phyloP scores from a whole-genome alignment of 2,888 invertebrate species.

The Aspidiotus destructor region DNA sequence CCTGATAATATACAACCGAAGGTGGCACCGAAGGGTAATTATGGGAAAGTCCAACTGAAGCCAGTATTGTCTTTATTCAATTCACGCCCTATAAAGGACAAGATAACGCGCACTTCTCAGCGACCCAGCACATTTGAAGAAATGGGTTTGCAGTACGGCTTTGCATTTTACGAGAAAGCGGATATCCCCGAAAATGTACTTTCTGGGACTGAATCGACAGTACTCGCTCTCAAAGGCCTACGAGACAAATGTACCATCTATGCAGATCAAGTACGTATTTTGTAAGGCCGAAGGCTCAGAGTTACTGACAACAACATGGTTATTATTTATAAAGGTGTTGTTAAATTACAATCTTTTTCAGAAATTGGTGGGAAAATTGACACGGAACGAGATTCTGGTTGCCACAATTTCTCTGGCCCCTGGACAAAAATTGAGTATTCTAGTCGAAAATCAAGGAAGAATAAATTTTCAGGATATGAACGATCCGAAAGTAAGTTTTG shows the following conservation, averaged over 20 bases:
- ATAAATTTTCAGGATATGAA: constrained; percentile 55
- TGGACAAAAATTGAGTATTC: constrained; percentile 40
- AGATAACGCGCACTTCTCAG: constrained; percentile 15
- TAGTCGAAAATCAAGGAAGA: constrained; percentile 71
- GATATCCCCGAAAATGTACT: constrained; percentile 40
- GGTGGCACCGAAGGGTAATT: constrained; percentile 53
- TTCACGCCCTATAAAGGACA: constrained; percentile 34
- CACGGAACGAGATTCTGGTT: no score
- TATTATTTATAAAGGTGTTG: no score
- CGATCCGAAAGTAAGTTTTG: constrained; percentile 42
- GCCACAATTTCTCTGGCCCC: no score
- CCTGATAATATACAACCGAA: constrained; percentile 43
- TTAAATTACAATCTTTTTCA: no score
- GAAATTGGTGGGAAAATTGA: no score
- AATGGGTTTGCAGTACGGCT: constrained; percentile 52
- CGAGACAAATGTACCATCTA: constrained; percentile 62
- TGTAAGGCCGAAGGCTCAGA: no score
- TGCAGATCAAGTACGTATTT: constrained; percentile 41
- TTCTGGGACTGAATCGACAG: constrained; percentile 40
- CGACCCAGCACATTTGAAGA: constrained; percentile 54
- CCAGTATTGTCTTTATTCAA: constrained; percentile 43
- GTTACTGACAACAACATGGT: no score
- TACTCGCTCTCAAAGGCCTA: constrained; percentile 50
- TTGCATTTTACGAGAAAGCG: constrained; percentile 54
- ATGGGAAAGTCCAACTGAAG: constrained; percentile 51